A percentile compares a stretch with the other conserved stretches of the same genome.
Conservation (phyloP, 1,140 invertebrate species). For the Archivesica marissinica region DNA sequence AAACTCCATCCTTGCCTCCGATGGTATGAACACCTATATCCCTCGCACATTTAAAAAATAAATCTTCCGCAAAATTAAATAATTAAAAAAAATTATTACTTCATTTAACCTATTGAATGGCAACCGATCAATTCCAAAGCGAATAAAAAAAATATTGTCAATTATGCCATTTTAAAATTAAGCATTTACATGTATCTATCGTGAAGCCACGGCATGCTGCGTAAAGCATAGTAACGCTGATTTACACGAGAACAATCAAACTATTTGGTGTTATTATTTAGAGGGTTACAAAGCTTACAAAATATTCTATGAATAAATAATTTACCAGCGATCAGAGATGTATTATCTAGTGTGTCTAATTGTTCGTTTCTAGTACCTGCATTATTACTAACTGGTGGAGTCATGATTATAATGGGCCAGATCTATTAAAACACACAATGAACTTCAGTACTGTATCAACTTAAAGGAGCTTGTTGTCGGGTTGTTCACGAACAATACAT, state of each 20-base stretch:
- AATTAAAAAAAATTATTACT: neutral
- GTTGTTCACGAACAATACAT: too few species aligned
- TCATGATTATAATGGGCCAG: too few species aligned
- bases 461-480: too few species aligned
- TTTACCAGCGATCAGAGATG: neutral
- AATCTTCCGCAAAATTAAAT: neutral
- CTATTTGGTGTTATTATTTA: constrained; percentile 11
- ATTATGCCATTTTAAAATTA: too few species aligned
- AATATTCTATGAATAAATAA: constrained; percentile 16
- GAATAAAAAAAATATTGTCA: too few species aligned
- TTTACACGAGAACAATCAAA: constrained; percentile 5
- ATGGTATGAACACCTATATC: neutral
- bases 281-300: constrained; percentile 10
- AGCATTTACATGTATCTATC: too few species aligned
- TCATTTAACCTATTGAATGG: neutral
- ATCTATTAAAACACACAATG: neutral
- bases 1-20: neutral
- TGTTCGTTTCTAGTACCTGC: too few species aligned
- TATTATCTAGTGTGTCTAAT: constrained; percentile 1
- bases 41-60: neutral
- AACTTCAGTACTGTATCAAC: neutral
- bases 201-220: neutral
- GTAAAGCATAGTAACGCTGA: constrained; percentile 12
- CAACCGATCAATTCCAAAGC: too few species aligned
- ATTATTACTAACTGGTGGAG: too few species aligned